phyloP scores from a whole-genome alignment of 2,888 invertebrate genomes.

The Rapana venosa region DNA sequence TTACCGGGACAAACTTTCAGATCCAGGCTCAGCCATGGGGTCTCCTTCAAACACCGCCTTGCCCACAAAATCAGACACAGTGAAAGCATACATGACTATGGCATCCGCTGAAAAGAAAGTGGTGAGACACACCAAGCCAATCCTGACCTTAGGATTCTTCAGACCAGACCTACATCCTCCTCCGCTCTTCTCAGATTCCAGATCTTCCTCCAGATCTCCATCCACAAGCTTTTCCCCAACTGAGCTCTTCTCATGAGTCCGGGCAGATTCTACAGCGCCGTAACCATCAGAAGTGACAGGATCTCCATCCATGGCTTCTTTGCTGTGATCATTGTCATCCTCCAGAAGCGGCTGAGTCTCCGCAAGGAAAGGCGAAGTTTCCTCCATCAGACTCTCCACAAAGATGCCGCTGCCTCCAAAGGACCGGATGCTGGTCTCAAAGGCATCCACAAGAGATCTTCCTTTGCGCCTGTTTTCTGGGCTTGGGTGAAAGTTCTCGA shows the following conservation, averaged over 20 bases:
- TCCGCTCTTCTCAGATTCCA: neutral
- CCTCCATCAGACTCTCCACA: neutral
- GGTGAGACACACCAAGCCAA: neutral
- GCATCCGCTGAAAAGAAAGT: neutral
- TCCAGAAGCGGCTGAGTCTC: neutral
- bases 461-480: neutral
- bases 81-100: neutral
- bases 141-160: neutral
- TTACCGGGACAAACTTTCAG: neutral
- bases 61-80: neutral
- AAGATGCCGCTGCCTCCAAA: neutral
- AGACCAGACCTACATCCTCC: neutral
- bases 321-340: neutral
- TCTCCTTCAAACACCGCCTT: conserved; percentile 7
- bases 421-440: neutral
- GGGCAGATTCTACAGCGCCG: neutral
- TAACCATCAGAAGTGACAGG: neutral
- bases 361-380: neutral
- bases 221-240: neutral
- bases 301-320: neutral
- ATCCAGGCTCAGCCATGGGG: neutral
- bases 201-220: neutral
- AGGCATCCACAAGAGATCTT: neutral
- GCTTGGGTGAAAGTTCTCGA: neutral
- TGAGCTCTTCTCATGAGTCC: neutral